Conservation (phyloP, 2,797 vertebrate genomes). For the Carapus acus region DNA sequence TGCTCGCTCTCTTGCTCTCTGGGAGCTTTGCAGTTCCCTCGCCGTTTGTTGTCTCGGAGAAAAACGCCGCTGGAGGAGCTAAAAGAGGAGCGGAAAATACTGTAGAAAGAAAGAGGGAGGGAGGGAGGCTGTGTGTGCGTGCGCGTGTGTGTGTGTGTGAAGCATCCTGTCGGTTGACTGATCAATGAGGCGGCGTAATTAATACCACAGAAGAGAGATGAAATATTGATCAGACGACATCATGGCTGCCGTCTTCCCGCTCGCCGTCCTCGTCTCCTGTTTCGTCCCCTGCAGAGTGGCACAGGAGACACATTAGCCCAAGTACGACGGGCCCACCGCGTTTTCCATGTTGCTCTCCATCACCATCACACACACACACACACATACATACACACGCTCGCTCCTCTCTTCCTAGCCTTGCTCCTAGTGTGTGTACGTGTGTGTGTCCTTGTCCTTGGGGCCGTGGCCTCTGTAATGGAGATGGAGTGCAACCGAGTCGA, state of each 20-base stretch:
- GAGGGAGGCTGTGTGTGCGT: slow-evolving; percentile 26
- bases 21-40: slow-evolving; percentile 8
- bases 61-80: too few relatives aligned
- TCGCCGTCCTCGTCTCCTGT: slow-evolving; percentile 3
- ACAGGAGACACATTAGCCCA: too few relatives aligned
- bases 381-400: too few relatives aligned
- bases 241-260: slow-evolving; percentile 1
- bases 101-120: neutral
- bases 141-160: slow-evolving; percentile 32
- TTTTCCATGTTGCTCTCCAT: too few relatives aligned
- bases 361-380: too few relatives aligned
- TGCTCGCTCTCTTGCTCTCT: neutral
- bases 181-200: slow-evolving; percentile 63
- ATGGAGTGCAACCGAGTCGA: neutral
- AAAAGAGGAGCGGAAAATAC: neutral
- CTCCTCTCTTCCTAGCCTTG: too few relatives aligned
- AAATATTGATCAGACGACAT: slow-evolving; percentile 58
- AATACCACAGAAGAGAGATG: slow-evolving; percentile 49
- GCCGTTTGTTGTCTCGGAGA: slow-evolving; percentile 16
- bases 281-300: slow-evolving; percentile 4
- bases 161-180: slow-evolving; percentile 51
- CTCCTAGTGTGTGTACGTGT: too few relatives aligned
- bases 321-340: too few relatives aligned
- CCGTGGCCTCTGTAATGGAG: too few relatives aligned
- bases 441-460: too few relatives aligned